Conservation (phyloP, 2,888 invertebrate genomes). For the Heliconius cydno region DNA sequence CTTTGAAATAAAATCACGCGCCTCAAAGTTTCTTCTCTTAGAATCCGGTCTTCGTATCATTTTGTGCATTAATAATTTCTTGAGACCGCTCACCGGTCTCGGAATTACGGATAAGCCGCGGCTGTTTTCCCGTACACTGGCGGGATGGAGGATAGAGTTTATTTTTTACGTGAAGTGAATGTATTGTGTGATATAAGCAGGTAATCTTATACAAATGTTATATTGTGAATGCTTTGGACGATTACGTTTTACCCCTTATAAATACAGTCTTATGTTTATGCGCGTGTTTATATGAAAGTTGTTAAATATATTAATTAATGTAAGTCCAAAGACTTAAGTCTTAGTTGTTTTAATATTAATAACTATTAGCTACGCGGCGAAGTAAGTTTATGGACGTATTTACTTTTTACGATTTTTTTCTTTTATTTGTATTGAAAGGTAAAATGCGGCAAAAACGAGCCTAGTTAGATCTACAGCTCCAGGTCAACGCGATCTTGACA, state of each 20-base stretch:
- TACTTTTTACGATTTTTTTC: too few species aligned
- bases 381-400: too few species aligned
- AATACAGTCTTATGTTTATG: not conserved
- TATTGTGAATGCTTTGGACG: slow-evolving; percentile 8
- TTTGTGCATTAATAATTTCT: slow-evolving; percentile 74
- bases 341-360: too few species aligned
- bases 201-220: slow-evolving; percentile 31
- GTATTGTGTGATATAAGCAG: slow-evolving; percentile 61
- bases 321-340: not conserved
- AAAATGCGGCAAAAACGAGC: too few species aligned
- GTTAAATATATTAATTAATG: not conserved
- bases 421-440: too few species aligned
- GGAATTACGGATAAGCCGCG: slow-evolving; percentile 68
- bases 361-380: too few species aligned
- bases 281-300: not conserved
- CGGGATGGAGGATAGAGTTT: slow-evolving; percentile 68
- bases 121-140: slow-evolving; percentile 72
- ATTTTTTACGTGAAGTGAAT: slow-evolving; percentile 78
- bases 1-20: slow-evolving; percentile 74
- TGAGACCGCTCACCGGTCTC: slow-evolving; percentile 61
- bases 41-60: slow-evolving; percentile 62
- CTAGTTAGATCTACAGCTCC: too few species aligned
- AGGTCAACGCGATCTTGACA: too few species aligned
- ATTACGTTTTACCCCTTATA: not conserved
- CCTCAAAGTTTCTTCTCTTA: slow-evolving; percentile 67